Evolutionary conservation across 2,888 invertebrate species (phyloP), one percentile per base, ranked within the genome.

Genomic region (Dicroscelio sp.): DNA sequence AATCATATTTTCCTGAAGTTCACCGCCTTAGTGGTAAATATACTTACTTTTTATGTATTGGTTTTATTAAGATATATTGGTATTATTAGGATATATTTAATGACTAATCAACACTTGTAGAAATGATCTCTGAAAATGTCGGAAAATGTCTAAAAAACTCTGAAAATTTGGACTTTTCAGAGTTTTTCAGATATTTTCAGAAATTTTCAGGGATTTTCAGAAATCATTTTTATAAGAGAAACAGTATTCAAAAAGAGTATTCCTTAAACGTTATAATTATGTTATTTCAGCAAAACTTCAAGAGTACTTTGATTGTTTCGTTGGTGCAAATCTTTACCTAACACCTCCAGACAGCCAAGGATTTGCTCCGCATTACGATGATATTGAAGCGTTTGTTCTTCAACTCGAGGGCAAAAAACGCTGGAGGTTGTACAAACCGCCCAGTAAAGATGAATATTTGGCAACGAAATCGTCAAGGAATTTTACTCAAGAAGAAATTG

Each of bases 301-400:
- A 97, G 99, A 99, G 96, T 98, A 98, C 95, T 99, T 99, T 96
- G 98, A 98, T 78, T 99, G 98, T 78, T 98, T 99, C 97, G 99
- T 99, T 67, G 99, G 99, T 3, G 99, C 99, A 0, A 99, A 99
- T 97, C 98, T 98, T 1, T 99, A 99, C 96, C 97, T 99, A 80
- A 99, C 99, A 0, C 99, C 99, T 2, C 98, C 99, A 0, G 98
- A 98, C 88, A 98, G 99, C 93, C 99, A 99, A 97, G 99, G 99
- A 0, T 99, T 99, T 97, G 99, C 99, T 0, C 99, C 99, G 0
- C 99, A 99, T 97, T 99, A 98, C 96, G 99, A 99, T 97, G 99
- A 99, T 96, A 99, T 99, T 92, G 99, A 99, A 97, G 99, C 99
- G 0, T 99, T 99, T 96, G 98, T 99, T 69, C 96, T 99, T 71